Conservation (phyloP, 2,888 invertebrate species). For the Protodeltote pygarga region DNA sequence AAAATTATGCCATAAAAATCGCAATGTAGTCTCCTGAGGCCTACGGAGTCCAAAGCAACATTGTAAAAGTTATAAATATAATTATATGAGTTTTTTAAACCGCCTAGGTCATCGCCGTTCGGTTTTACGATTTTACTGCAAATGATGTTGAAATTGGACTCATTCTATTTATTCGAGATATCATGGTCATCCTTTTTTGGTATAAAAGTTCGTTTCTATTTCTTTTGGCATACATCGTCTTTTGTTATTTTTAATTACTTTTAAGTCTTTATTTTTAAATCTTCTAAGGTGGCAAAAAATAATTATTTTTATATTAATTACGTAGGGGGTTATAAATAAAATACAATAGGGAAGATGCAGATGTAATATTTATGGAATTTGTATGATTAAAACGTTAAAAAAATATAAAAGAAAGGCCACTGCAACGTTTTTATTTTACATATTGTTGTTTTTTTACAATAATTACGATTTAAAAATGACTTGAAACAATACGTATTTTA, state of each 20-base stretch:
- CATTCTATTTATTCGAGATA: constrained; percentile 37
- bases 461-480: too few relatives aligned
- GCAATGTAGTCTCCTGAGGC: constrained; percentile 34
- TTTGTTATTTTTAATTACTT: not conserved
- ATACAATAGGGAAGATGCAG: too few relatives aligned
- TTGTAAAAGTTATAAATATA: constrained; percentile 53
- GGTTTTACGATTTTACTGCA: constrained; percentile 49
- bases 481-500: too few relatives aligned
- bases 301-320: too few relatives aligned
- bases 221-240: constrained; percentile 1
- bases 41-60: constrained; percentile 48
- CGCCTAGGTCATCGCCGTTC: constrained; percentile 42
- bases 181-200: constrained; percentile 26
- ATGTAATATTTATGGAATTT: too few relatives aligned
- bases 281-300: too few relatives aligned
- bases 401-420: too few relatives aligned
- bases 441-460: too few relatives aligned
- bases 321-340: too few relatives aligned
- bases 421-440: too few relatives aligned
- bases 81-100: constrained; percentile 54
- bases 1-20: constrained; percentile 52
- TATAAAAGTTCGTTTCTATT: constrained; percentile 26
- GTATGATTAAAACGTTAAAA: too few relatives aligned
- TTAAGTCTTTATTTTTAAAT: not conserved
- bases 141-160: constrained; percentile 48